Base-by-base conservation (phyloP, 2,888 invertebrate genomes). In the Harmothoe impar region DNA sequence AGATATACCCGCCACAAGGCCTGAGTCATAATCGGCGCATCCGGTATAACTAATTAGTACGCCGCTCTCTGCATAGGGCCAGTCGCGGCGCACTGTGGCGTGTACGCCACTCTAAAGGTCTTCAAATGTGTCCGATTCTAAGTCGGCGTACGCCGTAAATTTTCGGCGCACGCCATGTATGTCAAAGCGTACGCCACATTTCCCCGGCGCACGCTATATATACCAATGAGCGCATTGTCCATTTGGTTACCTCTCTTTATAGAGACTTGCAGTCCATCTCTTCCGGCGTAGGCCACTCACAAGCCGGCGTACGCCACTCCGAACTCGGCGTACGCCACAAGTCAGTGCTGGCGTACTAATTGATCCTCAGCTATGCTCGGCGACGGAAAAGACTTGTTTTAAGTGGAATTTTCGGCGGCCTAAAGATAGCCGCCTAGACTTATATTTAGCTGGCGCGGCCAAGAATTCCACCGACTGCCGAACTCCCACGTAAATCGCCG, bases 401-500 rank as follows among this genome's bases (percentile, higher is more conserved):
- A 86, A 86, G 52, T 86, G 54, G 86, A 56, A 86, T 56, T 52
- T 43, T 86, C 17, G 29, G 54, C 56, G 54, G 33, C 29, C 54
- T 54, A 86, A 86, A 86, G 31, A 86, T 86, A 86, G 86, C 86
- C 29, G 29, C 54, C 56, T 29, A 54, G 52, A 56, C 86, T 43
- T 86, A 86, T 86, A 54, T 86, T 86, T 86, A 86, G 86, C 29
- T 1, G 54, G 29, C 29, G 81, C 20, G 81, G 54, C 86, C 86
- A 56, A 56, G 29, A 52, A 86, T 56, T 86, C 56, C 86, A 54
- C 86, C 33, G 54, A 31, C 86, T 81, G 35, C 3, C 84, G 43
- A 43, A 84, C 84, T 51, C 86, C 86, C 86, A 86, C 86, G 86
- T 86, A 54, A 52, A 54, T 86, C 81, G 33, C 29, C 33, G 54